Evolutionary conservation across 2,113 vertebrate genomes (phyloP).

Genomic region (Camelus dromedarius): DNA sequence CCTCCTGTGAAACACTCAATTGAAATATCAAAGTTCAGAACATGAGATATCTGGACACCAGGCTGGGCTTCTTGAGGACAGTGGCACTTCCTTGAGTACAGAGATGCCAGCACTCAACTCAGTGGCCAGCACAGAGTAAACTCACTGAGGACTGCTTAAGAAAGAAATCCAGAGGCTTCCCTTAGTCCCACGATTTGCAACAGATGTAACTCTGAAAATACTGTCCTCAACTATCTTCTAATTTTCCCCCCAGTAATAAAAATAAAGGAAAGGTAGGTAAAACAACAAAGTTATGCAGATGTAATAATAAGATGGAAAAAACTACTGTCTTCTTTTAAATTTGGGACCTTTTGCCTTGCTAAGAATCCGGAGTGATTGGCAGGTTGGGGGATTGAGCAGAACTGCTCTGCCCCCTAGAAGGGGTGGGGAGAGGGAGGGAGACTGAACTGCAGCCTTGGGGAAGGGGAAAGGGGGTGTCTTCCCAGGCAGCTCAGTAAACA

Average conservation of each 20-base stretch:
- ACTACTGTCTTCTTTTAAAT: not conserved
- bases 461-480: not conserved
- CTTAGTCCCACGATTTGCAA: not conserved
- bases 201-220: not conserved
- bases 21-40: slow-evolving; percentile 37
- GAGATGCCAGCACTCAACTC: not conserved
- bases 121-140: not conserved
- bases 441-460: not conserved
- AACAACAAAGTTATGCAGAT: not conserved
- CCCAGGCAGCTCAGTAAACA: not conserved
- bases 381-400: not conserved
- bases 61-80: not conserved
- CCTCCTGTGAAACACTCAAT: not conserved
- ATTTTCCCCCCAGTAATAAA: not conserved
- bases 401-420: not conserved
- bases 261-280: not conserved
- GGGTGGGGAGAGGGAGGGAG: rapidly evolving
- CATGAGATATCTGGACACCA: not conserved
- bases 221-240: not conserved
- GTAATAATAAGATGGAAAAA: not conserved
- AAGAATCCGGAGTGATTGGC: not conserved
- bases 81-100: not conserved
- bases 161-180: not conserved
- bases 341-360: not conserved
- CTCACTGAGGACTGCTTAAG: not conserved